These are phyloP conservation scores for Triplophysa rosa DNA, from an alignment of 2,113 vertebrate genomes.

Conservation along the genomic window DNA sequence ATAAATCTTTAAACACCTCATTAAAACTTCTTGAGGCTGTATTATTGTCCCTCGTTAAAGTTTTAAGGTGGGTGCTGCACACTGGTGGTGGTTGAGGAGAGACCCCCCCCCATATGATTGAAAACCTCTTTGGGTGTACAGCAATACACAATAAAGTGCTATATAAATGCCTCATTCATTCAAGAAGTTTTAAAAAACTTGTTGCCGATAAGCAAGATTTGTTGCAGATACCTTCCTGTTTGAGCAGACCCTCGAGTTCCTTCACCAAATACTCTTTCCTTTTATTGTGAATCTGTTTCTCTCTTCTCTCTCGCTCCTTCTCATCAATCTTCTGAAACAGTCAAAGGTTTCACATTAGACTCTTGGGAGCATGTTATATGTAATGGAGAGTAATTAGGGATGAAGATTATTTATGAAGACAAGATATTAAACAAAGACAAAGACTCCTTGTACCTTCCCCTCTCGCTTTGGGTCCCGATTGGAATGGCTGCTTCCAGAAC, in stretches of 20 bases:
- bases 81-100: too few species aligned
- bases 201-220: slow-evolving; percentile 63
- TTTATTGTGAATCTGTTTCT: slow-evolving; percentile 77
- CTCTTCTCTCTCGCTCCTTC: slow-evolving; percentile 75
- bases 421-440: too few species aligned
- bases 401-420: too few species aligned
- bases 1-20: too few species aligned
- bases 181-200: too few species aligned
- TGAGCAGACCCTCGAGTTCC: slow-evolving; percentile 84
- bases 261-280: slow-evolving; percentile 84
- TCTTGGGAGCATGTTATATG: not conserved
- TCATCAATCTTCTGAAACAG: slow-evolving; percentile 74
- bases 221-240: slow-evolving; percentile 81
- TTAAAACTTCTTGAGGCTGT: too few species aligned
- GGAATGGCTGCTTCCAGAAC: slow-evolving; percentile 43
- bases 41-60: too few species aligned
- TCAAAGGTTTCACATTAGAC: not conserved
- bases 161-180: too few species aligned
- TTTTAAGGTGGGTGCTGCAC: too few species aligned
- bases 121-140: too few species aligned
- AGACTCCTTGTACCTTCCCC: slow-evolving; percentile 75
- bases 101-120: too few species aligned
- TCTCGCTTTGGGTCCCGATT: slow-evolving; percentile 69
- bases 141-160: too few species aligned
- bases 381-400: not conserved